A percentile compares a stretch with the other conserved stretches of the same genome.
Conservation (phyloP, 2,888 invertebrate species). For the Pseudococcus jackbeardsleyi region DNA sequence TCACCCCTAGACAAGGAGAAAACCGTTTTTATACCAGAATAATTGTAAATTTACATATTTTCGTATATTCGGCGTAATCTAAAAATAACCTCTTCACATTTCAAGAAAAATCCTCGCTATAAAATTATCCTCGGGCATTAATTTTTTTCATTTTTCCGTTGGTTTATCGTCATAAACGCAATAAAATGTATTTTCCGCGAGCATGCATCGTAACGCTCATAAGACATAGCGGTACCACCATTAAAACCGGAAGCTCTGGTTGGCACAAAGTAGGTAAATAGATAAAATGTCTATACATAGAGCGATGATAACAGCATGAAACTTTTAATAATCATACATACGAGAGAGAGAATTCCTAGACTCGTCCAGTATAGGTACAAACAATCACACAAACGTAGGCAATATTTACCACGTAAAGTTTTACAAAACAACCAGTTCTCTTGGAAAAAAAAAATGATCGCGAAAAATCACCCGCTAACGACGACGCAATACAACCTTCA, state of each 20-base stretch:
- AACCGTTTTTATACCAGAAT: too few relatives aligned
- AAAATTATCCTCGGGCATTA: neutral
- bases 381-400: neutral
- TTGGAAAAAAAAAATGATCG: neutral
- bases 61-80: neutral
- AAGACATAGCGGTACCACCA: constrained; percentile 49
- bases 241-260: constrained; percentile 49
- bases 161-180: neutral
- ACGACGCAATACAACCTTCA: neutral
- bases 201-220: neutral
- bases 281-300: constrained; percentile 8
- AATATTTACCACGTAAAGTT: neutral
- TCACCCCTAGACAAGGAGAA: too few relatives aligned
- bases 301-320: constrained; percentile 25
- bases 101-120: neutral
- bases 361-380: neutral
- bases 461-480: constrained; percentile 1
- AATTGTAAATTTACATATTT: too few relatives aligned
- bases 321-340: constrained; percentile 7
- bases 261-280: constrained; percentile 38
- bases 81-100: neutral
- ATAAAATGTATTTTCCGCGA: neutral
- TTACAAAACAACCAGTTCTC: neutral
- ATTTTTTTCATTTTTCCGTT: constrained; percentile 21
- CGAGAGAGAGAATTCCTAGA: neutral